Conservation (phyloP, 2,113 vertebrate species). For the Hippopotamus amphibius region DNA sequence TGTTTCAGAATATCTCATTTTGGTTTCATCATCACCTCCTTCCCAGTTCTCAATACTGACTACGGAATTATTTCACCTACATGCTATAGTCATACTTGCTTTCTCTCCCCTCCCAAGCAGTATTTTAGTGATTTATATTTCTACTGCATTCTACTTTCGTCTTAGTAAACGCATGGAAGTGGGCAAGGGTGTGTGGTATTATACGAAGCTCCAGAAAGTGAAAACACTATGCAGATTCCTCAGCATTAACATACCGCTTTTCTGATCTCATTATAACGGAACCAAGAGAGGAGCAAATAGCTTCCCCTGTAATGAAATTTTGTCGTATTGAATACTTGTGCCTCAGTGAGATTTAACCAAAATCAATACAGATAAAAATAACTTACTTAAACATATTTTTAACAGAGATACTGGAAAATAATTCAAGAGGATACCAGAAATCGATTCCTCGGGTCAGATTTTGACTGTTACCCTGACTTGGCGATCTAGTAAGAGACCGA, state of each 20-base stretch:
- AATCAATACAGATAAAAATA: background rate
- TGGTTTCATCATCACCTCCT: background rate
- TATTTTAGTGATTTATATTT: background rate
- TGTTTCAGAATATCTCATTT: background rate
- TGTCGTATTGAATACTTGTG: background rate
- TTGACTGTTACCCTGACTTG: background rate
- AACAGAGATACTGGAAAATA: background rate
- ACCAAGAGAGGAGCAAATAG: background rate
- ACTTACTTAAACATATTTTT: background rate
- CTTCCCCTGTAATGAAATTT: background rate
- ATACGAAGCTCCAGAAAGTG: background rate
- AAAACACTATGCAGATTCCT: background rate
- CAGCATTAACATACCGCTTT: background rate
- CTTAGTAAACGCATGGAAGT: constrained; percentile 1
- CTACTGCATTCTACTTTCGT: background rate
- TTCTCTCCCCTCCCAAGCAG: background rate
- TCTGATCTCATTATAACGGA: background rate
- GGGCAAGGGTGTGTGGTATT: background rate
- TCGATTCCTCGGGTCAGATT: background rate
- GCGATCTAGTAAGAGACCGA: background rate
- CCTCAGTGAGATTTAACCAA: background rate
- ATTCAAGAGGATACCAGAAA: background rate
- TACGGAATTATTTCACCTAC: background rate
- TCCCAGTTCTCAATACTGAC: background rate
- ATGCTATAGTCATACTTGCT: background rate